Base-by-base conservation (phyloP, 1,140 invertebrate genomes). In the Drosophila arawakana region DNA sequence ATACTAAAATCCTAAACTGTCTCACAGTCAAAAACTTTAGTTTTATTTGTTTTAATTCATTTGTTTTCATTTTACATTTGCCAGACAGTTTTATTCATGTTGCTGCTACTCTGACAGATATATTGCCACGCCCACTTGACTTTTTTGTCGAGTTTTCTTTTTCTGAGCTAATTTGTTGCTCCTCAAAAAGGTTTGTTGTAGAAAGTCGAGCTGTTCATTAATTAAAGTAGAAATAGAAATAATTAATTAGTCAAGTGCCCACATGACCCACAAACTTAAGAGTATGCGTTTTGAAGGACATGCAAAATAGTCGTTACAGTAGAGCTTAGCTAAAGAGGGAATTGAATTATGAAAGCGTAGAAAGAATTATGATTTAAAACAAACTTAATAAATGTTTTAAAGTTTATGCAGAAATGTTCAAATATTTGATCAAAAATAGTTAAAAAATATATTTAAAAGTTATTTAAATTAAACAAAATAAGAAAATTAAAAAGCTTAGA, bases 191-290 rank as follows among this genome's bases (percentile, higher is more conserved):
- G 71, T 65, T 62, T 47, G 60, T 39, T 54, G 47, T 37, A 55
- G 72, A 65, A 62, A 78, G 54, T 35, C 47, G 57, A 76, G 76
- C 68, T 72, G 39, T 41, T 37, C 49, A 46, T 66, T 78, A 78
- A 78, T 78, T 78, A 76, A 72, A 52, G 72, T 61, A 41, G 61
- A 41, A 11, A 72, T 67, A 76, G 72, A 46, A 78, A 72, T 58
- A 78, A 78, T 78, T 58, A 78, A 78, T 78, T 76, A 39, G 61
- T 50, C 58, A 71, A 72, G 44, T 52, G 11, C 9, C 34, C 21
- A 70, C 30, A 59, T 75, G 76, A 58, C 72, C 73, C 43, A 69
- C 65, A 78, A 61, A 65, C 15, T 11, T n/a, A 55, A 46, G 10
- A 25, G 59, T 9, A 35, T 7, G 37, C n/a, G 34, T 21, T 52